Conservation (phyloP, 2,797 vertebrate species). For the Aratinga solstitialis region DNA sequence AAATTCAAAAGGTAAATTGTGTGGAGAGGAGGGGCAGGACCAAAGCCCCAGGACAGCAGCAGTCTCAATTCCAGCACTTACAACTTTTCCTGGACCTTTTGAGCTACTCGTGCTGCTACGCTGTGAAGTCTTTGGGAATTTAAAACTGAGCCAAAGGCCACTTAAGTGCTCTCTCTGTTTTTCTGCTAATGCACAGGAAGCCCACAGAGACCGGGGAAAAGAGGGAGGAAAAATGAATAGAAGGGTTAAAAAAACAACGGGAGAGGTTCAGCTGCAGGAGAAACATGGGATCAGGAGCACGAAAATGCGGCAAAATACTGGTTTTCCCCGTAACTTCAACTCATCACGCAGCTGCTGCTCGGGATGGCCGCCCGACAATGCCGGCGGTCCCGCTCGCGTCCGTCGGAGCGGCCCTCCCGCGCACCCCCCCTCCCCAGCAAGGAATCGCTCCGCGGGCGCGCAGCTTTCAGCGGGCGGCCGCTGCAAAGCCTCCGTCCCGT, state of each 20-base stretch:
- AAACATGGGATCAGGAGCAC: neutral
- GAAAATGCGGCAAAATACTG: neutral
- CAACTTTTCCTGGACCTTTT: neutral
- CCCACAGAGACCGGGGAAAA: neutral
- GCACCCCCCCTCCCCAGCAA: too few species aligned
- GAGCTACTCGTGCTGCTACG: neutral
- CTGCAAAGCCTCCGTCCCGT: neutral
- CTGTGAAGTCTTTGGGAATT: neutral
- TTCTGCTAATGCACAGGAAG: neutral
- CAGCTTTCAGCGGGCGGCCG: neutral
- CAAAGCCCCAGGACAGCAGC: neutral
- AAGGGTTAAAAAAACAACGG: neutral
- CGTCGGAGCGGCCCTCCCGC: neutral
- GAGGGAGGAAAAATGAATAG: neutral
- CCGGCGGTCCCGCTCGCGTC: too few species aligned
- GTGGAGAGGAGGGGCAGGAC: neutral
- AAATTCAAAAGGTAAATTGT: neutral
- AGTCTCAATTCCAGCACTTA: neutral
- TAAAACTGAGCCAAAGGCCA: neutral
- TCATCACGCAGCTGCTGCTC: neutral
- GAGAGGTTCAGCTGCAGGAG: neutral
- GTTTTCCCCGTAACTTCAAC: neutral
- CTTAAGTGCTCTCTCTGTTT: neutral
- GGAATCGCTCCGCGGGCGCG: neutral
- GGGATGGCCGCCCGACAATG: neutral